Percentiles rank a stretch among this genome's conserved stretches.
These are phyloP conservation scores for Rapana venosa DNA, from an alignment of 2,888 invertebrate species.

Conservation along the genomic window DNA sequence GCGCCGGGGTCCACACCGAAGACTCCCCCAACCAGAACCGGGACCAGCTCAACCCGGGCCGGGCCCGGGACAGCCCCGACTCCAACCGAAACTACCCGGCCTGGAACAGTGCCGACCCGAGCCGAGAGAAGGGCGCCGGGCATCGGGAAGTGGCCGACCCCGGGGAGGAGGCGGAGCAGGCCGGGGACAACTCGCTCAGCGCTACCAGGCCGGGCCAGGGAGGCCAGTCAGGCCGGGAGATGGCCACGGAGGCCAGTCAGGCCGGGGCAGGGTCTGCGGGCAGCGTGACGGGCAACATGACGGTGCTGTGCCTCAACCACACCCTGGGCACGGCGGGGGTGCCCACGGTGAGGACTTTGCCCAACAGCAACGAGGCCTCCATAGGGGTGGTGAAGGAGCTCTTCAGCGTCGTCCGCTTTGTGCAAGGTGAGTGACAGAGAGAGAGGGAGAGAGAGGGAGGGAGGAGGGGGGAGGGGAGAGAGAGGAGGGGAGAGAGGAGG, in stretches of 20 bases:
- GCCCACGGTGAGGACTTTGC: constrained; percentile 16
- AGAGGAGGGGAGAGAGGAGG: no score
- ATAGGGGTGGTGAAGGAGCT: constrained; percentile 76
- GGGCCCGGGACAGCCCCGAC: background rate
- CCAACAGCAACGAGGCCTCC: constrained; percentile 29
- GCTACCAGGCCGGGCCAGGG: constrained; percentile 12
- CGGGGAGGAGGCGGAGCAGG: background rate
- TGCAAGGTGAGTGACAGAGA: constrained; percentile 72
- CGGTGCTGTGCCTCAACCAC: constrained; percentile 56
- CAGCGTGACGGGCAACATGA: constrained; percentile 48
- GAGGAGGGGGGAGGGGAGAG: no score
- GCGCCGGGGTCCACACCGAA: background rate
- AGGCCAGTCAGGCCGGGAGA: background rate
- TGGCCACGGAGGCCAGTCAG: background rate
- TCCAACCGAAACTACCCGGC: background rate
- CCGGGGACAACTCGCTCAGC: constrained; percentile 25
- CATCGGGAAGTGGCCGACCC: background rate
- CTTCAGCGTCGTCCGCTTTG: constrained; percentile 72
- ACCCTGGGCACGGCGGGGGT: constrained; percentile 48
- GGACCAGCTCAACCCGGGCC: background rate
- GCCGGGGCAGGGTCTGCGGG: background rate
- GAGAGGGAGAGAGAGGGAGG: no score
- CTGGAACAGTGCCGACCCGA: background rate
- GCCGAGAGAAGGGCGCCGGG: background rate
- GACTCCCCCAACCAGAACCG: background rate